Conservation (phyloP, 2,113 vertebrate species). For the Microtus richardsoni region DNA sequence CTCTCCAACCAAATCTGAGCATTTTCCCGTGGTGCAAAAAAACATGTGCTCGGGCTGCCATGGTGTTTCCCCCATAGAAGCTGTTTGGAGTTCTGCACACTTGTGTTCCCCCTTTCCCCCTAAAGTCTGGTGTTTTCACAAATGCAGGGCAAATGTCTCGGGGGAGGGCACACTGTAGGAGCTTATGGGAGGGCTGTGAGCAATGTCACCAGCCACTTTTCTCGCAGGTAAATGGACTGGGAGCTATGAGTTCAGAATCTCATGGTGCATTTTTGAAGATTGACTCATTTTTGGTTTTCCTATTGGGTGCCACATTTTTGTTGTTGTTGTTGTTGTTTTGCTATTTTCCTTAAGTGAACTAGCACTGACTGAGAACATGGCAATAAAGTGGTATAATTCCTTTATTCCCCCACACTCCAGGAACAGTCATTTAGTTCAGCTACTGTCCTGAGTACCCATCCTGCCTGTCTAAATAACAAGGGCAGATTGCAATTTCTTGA, state of each 20-base stretch:
- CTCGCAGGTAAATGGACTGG: not conserved
- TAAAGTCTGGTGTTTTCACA: not conserved
- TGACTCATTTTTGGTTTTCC: slow-evolving; percentile 23
- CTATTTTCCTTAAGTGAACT: not conserved
- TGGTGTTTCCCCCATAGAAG: not conserved
- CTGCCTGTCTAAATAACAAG: not conserved
- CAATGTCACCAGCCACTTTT: not conserved
- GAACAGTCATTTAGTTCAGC: not conserved
- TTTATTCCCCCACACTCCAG: not conserved
- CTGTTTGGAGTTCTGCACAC: not conserved
- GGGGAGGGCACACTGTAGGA: too few species aligned
- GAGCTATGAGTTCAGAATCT: slow-evolving; percentile 26
- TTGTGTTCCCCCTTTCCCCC: not conserved
- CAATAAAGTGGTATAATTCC: not conserved
- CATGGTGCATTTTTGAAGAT: not conserved
- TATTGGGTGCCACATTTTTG: not conserved
- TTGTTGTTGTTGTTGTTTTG: not conserved
- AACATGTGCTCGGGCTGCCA: slow-evolving; percentile 60
- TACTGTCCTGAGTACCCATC: not conserved
- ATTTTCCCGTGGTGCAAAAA: slow-evolving; percentile 70
- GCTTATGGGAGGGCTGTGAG: too few species aligned
- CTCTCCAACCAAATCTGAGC: slow-evolving; percentile 67
- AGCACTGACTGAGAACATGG: not conserved
- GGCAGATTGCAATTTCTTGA: not conserved
- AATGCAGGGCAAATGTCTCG: not conserved